Evolutionary conservation across 2,888 invertebrate genomes (phyloP), one percentile per base, ranked within the genome.

Genomic region (Nephrotoma flavescens): DNA sequence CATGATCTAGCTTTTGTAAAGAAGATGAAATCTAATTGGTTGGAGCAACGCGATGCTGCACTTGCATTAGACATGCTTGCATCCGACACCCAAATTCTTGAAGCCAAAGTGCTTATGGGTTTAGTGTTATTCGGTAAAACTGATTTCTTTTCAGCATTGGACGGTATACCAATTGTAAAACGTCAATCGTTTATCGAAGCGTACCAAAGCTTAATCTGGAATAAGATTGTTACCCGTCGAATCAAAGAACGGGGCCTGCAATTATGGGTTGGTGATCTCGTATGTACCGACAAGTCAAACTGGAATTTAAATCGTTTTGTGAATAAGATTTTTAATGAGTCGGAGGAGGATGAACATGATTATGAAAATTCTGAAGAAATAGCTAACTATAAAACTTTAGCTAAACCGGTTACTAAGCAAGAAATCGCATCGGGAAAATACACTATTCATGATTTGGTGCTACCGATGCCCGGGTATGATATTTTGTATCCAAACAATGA

Each of bases 141-240:
- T 86, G 94, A 95, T 89, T 94, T 93, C 89, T 93, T 94, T 0
- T 93, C 93, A 87, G 94, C 95, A 2, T 90, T 96, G 83, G 93
- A 94, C 89, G 45, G 47, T 31, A 91, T 98, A 89, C 96, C 98
- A 0, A 93, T 97, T 87, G 97, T 97, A 92, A 95, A 95, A 87
- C 93, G 97, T 0, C 92, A 97, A 86, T 93, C 99, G 90, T 99
- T 99, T 92, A 93, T 98, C 4, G 99, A 99, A 92, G 94, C 98
- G 11, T 99, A 98, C 92, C 99, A 99, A 93, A 98, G 98, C 90
- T 93, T 96, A 87, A 90, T 98, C 4, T 99, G 99, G 96, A 99
- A 99, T 92, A 93, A 93, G 88, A 93, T 96, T 87, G 96, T 95
- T 0, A 96, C 97, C 0, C 93, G 93, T 88, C 93, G 98, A 47